These are phyloP conservation scores for Archips crataeganus DNA, from an alignment of 2,888 invertebrate genomes.

Conservation along the genomic window DNA sequence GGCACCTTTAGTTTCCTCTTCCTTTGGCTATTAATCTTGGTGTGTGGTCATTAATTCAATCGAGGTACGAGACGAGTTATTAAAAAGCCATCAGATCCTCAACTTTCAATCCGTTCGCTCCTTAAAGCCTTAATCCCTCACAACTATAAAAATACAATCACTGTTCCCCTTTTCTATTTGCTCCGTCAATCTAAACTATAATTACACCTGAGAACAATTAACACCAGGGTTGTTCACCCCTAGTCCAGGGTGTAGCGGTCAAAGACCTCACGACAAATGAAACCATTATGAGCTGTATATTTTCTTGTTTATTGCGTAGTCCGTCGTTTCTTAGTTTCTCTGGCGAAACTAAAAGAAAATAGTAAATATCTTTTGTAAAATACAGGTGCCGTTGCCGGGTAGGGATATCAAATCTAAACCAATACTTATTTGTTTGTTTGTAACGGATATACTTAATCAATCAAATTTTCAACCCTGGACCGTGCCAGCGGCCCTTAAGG, in stretches of 20 bases:
- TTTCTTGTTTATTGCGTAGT: conserved; percentile 21
- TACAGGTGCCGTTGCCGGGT: background rate
- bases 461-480: too few species aligned
- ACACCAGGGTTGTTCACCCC: conserved; percentile 33
- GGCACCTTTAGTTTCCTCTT: background rate
- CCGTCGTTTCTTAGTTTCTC: conserved; percentile 7
- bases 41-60: background rate
- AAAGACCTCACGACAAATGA: conserved; percentile 32
- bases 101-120: background rate
- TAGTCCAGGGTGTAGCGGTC: conserved; percentile 35
- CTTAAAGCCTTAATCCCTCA: background rate
- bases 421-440: too few species aligned
- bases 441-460: too few species aligned
- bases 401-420: background rate
- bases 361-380: background rate
- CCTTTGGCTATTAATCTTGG: background rate
- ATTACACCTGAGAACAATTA: conserved; percentile 38
- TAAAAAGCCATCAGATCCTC: background rate
- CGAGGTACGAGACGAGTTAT: background rate
- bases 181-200: conserved; percentile 34
- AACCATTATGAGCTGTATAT: conserved; percentile 31
- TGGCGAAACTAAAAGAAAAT: background rate
- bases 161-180: conserved; percentile 31
- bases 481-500: too few species aligned
- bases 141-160: conserved; percentile 23